Evolutionary conservation across 2,113 vertebrate genomes (phyloP), one percentile per base, ranked within the genome.

Genomic region (Malurus melanocephalus): DNA sequence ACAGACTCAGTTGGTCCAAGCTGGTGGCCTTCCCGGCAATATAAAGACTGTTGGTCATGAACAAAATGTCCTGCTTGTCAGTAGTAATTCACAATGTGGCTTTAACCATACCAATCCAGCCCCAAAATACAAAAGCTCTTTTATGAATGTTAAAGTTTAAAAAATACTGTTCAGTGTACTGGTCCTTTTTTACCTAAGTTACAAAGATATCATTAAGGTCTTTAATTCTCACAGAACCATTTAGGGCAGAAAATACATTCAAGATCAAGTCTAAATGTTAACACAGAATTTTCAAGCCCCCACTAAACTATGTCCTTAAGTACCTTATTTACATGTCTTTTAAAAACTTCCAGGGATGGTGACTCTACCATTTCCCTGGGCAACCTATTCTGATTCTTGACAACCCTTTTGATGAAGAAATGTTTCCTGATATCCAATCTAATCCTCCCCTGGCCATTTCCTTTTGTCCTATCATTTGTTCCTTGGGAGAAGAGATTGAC

Each of bases 91-190:
- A 46, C 61, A 71, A 11, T 0, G 0, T 21, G 35, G 33, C 16
- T 61, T 80, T 56, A 84, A 84, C 38, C 27, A 8, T 21, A 52
- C 16, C 53, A 40, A 16, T 35, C 61, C 35, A 71, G n/a, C 4
- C 46, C 48, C 43, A 30, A 77, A 88, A 51, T 30, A 79, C 46
- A 57, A 12, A 62, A 30, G 7, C 13, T 45, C 10, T 75, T 71
- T 42, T 15, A 27, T 43, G 23, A 86, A 40, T 10, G 5, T 2
- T 45, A 18, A 85, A 64, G n/a, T 8, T 74, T 1, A 11, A 72
- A 57, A 28, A 53, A n/a, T 2, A 23, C 6, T 40, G 3, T 21
- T 80, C 45, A 6, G 2, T 0, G 0, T 55, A 55, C 56, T 21
- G 66, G 18, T 38, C 19, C 13, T 69, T 67, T 40, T 49, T 57